These are phyloP conservation scores for Chelonus insularis DNA, from an alignment of 1,140 invertebrate species.

Conservation along the genomic window DNA sequence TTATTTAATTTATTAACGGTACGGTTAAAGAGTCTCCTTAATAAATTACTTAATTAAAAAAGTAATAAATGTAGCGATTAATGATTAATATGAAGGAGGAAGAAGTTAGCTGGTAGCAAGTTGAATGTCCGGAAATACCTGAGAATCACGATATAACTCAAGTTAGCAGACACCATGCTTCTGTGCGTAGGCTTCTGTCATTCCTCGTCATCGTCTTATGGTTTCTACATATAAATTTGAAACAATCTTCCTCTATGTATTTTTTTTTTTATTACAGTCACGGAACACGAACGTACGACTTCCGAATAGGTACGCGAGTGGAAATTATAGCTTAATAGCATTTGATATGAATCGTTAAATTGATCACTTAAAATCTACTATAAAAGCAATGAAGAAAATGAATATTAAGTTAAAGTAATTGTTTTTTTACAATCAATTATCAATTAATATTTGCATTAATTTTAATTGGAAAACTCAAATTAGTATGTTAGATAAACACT, in stretches of 20 bases:
- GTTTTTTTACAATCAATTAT: neutral
- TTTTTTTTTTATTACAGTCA: constrained; percentile 13
- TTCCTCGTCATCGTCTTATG: neutral
- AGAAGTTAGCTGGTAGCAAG: neutral
- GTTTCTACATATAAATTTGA: neutral
- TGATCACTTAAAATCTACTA: neutral
- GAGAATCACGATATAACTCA: constrained; percentile 12
- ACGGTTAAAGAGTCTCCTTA: no score
- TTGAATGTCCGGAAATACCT: constrained; percentile 3
- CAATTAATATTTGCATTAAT: neutral
- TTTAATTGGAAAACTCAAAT: no score
- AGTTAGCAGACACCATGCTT: neutral
- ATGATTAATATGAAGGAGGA: neutral
- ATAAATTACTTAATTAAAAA: no score
- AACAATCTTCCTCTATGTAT: neutral
- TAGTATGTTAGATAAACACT: no score
- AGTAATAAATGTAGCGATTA: no score
- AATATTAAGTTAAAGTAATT: neutral
- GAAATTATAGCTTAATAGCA: constrained; percentile 14
- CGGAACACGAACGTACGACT: constrained; percentile 16
- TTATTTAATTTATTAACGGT: no score
- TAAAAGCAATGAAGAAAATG: neutral
- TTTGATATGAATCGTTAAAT: constrained; percentile 3
- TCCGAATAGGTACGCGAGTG: constrained; percentile 14
- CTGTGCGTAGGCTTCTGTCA: constrained; percentile 1